Conservation (phyloP, 2,113 vertebrate genomes). For the Eolophus roseicapilla region DNA sequence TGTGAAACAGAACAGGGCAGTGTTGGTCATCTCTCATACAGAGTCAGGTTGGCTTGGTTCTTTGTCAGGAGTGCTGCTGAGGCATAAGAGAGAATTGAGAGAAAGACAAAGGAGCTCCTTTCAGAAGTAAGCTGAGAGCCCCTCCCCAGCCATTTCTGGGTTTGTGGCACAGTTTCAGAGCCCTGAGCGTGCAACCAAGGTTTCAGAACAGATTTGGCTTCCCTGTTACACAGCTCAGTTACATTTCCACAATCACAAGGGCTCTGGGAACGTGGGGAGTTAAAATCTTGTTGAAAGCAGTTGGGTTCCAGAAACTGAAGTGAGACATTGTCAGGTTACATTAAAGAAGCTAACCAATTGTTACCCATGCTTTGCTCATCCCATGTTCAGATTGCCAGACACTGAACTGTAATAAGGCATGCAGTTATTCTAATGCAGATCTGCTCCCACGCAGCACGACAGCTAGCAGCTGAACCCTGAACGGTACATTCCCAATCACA, state of each 20-base stretch:
- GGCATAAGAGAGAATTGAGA: background rate
- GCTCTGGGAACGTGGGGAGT: background rate
- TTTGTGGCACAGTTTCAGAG: slow-evolving; percentile 2
- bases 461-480: background rate
- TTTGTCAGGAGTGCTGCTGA: background rate
- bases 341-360: background rate
- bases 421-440: background rate
- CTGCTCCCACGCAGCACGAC: background rate
- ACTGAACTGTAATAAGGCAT: background rate
- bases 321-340: background rate
- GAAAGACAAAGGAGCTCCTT: slow-evolving; percentile 33
- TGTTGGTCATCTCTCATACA: background rate
- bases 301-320: background rate
- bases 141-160: background rate
- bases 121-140: background rate
- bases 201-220: background rate
- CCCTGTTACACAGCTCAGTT: background rate
- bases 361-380: background rate
- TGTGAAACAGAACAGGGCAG: background rate
- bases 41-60: background rate
- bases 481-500: background rate
- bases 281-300: background rate
- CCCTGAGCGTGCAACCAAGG: background rate
- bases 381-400: background rate
- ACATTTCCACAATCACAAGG: background rate